These are phyloP conservation scores for Pangasius djambal DNA, from an alignment of 2,797 vertebrate species.

Conservation along the genomic window DNA sequence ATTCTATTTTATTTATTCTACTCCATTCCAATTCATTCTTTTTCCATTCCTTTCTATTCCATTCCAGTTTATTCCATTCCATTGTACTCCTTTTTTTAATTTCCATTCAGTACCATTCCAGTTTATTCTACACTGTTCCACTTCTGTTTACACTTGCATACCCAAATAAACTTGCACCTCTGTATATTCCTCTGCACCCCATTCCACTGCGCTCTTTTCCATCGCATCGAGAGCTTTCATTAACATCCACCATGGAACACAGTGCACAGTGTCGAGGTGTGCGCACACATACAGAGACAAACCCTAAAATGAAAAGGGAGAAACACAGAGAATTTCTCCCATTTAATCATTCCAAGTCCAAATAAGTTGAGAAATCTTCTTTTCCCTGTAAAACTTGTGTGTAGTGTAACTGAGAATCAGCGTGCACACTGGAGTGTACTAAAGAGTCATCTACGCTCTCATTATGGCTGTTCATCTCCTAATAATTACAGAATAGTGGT, in stretches of 20 bases:
- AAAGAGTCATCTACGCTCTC: slow-evolving; percentile 35
- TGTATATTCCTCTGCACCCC: neutral
- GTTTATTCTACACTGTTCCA: neutral
- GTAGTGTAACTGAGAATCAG: neutral
- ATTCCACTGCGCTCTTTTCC: neutral
- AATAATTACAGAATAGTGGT: slow-evolving; percentile 36
- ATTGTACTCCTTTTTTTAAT: no score
- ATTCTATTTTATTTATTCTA: neutral
- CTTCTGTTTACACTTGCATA: neutral
- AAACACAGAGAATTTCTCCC: neutral
- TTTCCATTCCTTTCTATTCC: neutral
- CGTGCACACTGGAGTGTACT: slow-evolving; percentile 8
- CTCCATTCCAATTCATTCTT: neutral
- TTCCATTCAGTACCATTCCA: no score
- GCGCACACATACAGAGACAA: neutral
- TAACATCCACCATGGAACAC: neutral
- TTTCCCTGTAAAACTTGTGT: neutral
- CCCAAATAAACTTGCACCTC: neutral
- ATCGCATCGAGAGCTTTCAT: neutral
- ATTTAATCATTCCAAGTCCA: neutral
- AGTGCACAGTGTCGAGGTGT: neutral
- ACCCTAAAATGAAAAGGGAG: neutral
- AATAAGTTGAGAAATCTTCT: neutral
- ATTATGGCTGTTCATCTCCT: slow-evolving; percentile 7
- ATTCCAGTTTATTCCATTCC: neutral